Evolutionary conservation across 2,888 invertebrate genomes (phyloP), one percentile per base, ranked within the genome.

Genomic region (Cecidostiba fungosa): DNA sequence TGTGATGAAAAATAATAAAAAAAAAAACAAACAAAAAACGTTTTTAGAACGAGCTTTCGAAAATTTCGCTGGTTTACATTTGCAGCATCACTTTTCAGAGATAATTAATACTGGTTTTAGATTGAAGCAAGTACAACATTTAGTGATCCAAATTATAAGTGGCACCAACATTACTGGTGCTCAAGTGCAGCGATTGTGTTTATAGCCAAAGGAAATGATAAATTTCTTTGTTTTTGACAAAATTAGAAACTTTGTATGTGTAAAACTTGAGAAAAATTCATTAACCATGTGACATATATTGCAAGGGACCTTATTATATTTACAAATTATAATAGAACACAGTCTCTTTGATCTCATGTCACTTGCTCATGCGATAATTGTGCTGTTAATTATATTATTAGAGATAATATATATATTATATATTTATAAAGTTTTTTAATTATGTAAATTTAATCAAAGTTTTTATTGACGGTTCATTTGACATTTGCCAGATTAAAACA

Each of bases 371-470:
- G 72, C 70, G 72, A 86, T 84, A 54, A 77, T 74, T 77, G 84
- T 84, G 73, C 81, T 84, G 86, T 86, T 86, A 84, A 81, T 86
- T 84, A 81, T 73, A 84, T 77, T 80, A 84, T 81, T 84, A 84
- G 72, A 83, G 47, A 84, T 74, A 82, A n/a, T n/a, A 19, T 84
- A 70, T 79, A 86, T 86, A 84, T 84, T 77, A 84, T 84, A 86
- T 86, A 84, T 86, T 77, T 84, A 86, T 81, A 74, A 84, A 83
- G 74, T 81, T 86, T 81, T 86, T 80, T 83, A 77, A 85, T 77
- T 85, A 81, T 62, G 50, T 77, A 85, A 77, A 78, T 85, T 87
- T 82, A 85, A 16, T 82, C 29, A 78, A 77, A 43, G 76, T 81
- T 74, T 81, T 81, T 84, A 84, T 85, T 70, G 19, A 70, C 59